A percentile compares a stretch with the other conserved stretches of the same genome.
These are phyloP conservation scores for Sporophila hypoxantha DNA, from an alignment of 2,113 vertebrate genomes.

Conservation along the genomic window DNA sequence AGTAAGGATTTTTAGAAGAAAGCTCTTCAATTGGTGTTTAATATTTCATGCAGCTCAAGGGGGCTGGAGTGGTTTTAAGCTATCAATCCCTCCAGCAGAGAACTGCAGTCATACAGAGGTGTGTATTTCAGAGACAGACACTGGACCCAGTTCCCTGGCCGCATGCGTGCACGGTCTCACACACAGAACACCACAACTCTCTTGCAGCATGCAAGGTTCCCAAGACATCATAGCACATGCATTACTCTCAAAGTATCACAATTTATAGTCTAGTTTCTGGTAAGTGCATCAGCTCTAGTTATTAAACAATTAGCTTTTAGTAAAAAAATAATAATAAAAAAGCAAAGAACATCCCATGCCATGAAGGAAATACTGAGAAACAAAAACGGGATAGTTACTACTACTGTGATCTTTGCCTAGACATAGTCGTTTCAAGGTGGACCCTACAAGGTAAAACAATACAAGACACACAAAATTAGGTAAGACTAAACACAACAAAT, in stretches of 20 bases:
- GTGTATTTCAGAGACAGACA: slow-evolving; percentile 36
- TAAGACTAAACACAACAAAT: slow-evolving; percentile 74
- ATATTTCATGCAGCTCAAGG: slow-evolving; percentile 42
- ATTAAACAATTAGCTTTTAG: slow-evolving; percentile 51
- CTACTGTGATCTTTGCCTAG: slow-evolving; percentile 99
- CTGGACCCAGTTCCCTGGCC: background rate
- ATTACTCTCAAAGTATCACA: slow-evolving; percentile 7
- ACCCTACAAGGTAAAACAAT: slow-evolving; percentile 96
- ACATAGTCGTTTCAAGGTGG: slow-evolving; percentile 98
- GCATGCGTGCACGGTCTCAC: slow-evolving; percentile 46
- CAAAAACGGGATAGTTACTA: slow-evolving; percentile 96
- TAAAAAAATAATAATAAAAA: slow-evolving; percentile 23
- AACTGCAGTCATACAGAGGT: slow-evolving; percentile 25
- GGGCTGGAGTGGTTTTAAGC: background rate
- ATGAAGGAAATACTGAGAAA: slow-evolving; percentile 75
- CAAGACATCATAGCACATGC: slow-evolving; percentile 44
- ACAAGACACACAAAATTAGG: slow-evolving; percentile 96
- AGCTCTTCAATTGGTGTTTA: background rate
- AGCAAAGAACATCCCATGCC: slow-evolving; percentile 71
- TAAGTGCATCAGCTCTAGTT: slow-evolving; percentile 7
- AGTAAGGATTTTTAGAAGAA: slow-evolving; percentile 10
- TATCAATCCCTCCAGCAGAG: slow-evolving; percentile 41
- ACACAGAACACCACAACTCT: slow-evolving; percentile 9
- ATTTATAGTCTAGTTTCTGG: background rate
- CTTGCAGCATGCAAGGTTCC: slow-evolving; percentile 52